Conservation (phyloP, 2,888 invertebrate species). For the Cancer borealis region DNA sequence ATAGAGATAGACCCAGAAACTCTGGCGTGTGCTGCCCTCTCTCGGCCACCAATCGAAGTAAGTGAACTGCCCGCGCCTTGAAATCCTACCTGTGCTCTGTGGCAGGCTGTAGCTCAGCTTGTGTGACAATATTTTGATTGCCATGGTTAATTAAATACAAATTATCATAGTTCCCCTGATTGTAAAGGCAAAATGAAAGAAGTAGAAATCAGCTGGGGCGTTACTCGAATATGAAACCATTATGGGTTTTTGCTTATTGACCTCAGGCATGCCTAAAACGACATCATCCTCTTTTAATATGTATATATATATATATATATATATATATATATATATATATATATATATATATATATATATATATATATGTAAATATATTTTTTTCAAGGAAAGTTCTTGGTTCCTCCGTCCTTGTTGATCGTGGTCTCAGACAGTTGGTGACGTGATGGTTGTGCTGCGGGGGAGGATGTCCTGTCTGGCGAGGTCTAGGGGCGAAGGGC, state of each 20-base stretch:
- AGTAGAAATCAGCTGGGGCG: too few relatives aligned
- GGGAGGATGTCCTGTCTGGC: slow-evolving; percentile 7
- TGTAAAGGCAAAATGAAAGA: background rate
- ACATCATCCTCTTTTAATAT: too few relatives aligned
- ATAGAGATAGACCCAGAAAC: background rate
- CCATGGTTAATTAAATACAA: background rate
- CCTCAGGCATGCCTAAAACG: too few relatives aligned
- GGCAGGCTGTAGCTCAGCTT: background rate
- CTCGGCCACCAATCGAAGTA: background rate
- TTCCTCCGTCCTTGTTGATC: background rate
- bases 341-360: too few relatives aligned
- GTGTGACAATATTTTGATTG: background rate
- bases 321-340: too few relatives aligned
- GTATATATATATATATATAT: too few relatives aligned
- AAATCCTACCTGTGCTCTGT: background rate
- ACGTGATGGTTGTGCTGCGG: background rate
- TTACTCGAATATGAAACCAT: too few relatives aligned
- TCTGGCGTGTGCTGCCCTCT: slow-evolving; percentile 23
- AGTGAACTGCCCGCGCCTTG: background rate
- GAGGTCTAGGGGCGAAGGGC: slow-evolving; percentile 15
- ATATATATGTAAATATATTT: too few relatives aligned
- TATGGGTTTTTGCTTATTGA: too few relatives aligned
- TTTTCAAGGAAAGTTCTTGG: background rate
- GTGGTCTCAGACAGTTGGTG: background rate
- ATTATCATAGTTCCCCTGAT: background rate